Evolutionary conservation across 2,113 vertebrate genomes (phyloP), one percentile per base, ranked within the genome.

Genomic region (Pantherophis guttatus): DNA sequence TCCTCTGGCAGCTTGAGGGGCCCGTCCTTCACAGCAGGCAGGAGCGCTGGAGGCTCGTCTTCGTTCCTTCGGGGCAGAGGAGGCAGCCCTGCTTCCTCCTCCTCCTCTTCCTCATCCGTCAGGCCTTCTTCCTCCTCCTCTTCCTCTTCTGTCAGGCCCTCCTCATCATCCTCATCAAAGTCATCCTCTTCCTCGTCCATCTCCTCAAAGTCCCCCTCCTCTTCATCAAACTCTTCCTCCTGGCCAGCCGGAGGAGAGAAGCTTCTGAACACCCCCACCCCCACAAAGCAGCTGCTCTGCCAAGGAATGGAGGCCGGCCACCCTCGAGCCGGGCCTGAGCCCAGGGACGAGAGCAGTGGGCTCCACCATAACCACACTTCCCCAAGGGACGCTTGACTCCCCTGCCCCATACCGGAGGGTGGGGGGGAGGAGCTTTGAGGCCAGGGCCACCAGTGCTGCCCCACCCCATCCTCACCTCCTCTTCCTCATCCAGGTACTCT

Each of bases 121-220:
- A 97, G 97, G 0, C 98, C 98, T 1, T 98, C 98, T 0, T 65
- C 62, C 7, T 75, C 98, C 0, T 58, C 57, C 12, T 98, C 98
- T 0, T 96, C 95, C 0, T 97, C 98, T 8, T 98, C 98, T 0
- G 98, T 98, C 0, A 97, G 97, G 0, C 98, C 98, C 1, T 98
- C 98, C 2, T 98, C 98, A 0, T 65, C 55, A 6, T 57, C 55
- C 5, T 98, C 98, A 1, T 98, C 96, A 19, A 97, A 97, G 0
- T 97, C 97, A 13, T 97, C 97, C 5, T 98, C 98, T 3, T 98
- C 98, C 57, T 96, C 97, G 2, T 97, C 97, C 17, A 97, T 96
- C 17, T 97, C 97, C 1, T 98, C 92, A 15, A 90, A 89, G 17
- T 90, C 92, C 8, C 98, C 97, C 8, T 98, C 97, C 17, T 98